phyloP scores from a whole-genome alignment of 2,797 vertebrate genomes.

The Coracias cyanogaster region DNA sequence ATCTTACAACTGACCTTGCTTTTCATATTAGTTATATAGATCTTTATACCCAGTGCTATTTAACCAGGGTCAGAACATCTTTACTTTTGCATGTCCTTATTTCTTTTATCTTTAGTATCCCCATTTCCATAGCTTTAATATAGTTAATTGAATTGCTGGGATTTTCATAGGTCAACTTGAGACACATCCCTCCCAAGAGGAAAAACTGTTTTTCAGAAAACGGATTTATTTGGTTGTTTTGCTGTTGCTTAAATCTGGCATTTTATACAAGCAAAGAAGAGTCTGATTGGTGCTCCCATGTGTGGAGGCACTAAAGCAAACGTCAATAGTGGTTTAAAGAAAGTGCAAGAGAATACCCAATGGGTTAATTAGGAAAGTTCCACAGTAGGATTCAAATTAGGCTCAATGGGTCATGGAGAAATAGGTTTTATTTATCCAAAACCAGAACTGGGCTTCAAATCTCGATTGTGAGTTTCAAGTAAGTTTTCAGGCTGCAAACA shows the following conservation, averaged over 20 bases:
- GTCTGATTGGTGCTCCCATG: neutral
- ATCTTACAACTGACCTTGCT: neutral
- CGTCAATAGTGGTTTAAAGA: conserved; percentile 21
- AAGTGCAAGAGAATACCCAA: conserved; percentile 26
- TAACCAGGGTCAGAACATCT: neutral
- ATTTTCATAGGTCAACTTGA: neutral
- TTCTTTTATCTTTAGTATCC: neutral
- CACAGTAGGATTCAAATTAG: conserved; percentile 12
- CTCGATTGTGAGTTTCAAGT: neutral
- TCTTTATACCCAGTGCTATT: neutral
- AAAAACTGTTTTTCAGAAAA: neutral
- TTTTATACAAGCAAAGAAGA: neutral
- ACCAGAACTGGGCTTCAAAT: conserved; percentile 9
- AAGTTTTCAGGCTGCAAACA: conserved; percentile 1
- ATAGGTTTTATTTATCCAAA: conserved; percentile 5
- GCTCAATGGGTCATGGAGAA: conserved; percentile 4
- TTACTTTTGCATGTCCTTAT: neutral
- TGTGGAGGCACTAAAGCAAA: conserved; percentile 7
- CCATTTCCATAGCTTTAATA: neutral
- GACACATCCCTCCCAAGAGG: neutral
- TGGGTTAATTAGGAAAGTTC: conserved; percentile 46
- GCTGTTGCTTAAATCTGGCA: neutral
- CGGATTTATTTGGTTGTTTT: neutral
- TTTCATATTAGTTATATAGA: neutral
- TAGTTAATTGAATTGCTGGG: neutral